Percentiles rank a stretch among this genome's conserved stretches.
These are phyloP conservation scores for Hydractinia symbiolongicarpus DNA, from an alignment of 30 jellyfish, hydroid and myxozoan genomes.

Conservation along the genomic window DNA sequence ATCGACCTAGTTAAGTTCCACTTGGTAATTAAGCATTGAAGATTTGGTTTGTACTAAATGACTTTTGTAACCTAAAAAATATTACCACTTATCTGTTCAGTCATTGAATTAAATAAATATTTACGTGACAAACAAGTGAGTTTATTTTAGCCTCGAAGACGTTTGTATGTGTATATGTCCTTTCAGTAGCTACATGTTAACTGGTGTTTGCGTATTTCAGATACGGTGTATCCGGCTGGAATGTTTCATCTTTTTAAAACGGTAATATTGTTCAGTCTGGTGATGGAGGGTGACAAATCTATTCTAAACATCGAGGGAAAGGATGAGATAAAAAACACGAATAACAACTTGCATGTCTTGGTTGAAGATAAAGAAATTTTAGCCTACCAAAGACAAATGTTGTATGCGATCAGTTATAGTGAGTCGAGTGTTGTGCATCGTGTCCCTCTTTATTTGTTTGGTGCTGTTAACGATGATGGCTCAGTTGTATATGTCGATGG, in stretches of 20 bases:
- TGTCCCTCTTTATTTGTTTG: slow-evolving; percentile 36
- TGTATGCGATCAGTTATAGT: slow-evolving; percentile 43
- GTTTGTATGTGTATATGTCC: not conserved
- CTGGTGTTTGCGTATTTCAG: slow-evolving; percentile 18
- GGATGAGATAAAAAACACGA: not conserved
- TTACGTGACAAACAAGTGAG: not conserved
- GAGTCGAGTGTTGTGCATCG: slow-evolving; percentile 34
- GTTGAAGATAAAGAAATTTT: slow-evolving; percentile 47
- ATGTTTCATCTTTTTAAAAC: slow-evolving; percentile 47
- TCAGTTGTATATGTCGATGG: slow-evolving; percentile 48
- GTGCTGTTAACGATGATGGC: slow-evolving; percentile 35
- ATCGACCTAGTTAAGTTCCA: not conserved
- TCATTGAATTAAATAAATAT: not conserved
- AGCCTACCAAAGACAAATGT: slow-evolving; percentile 42
- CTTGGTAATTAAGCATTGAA: too few species aligned
- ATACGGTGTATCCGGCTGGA: slow-evolving; percentile 50
- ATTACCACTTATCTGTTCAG: too few species aligned
- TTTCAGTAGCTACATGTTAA: not conserved
- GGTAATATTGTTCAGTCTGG: slow-evolving; percentile 51
- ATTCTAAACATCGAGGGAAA: slow-evolving; percentile 8
- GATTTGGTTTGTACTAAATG: not conserved
- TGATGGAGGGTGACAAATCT: slow-evolving; percentile 53
- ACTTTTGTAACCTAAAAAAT: not conserved
- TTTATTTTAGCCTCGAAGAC: too few species aligned
- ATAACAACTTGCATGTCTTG: slow-evolving; percentile 18